These are phyloP conservation scores for Oryctes rhinoceros DNA, from an alignment of 1,140 invertebrate species.

Conservation along the genomic window DNA sequence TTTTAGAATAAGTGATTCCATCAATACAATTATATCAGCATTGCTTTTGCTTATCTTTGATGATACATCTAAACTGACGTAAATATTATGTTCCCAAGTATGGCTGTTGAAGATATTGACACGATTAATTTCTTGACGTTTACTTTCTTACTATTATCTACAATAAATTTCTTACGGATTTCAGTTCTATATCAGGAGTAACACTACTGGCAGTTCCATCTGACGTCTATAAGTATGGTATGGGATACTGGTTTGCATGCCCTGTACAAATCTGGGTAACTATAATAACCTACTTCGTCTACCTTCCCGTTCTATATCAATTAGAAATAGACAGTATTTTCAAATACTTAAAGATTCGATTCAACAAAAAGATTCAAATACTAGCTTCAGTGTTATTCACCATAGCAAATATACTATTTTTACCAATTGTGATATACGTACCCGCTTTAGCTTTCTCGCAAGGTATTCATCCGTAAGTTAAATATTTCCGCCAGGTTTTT, in stretches of 20 bases:
- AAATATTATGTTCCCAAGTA: too few species aligned
- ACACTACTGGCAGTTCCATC: slow-evolving; percentile 80
- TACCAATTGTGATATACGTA: slow-evolving; percentile 70
- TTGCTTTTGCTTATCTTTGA: too few species aligned
- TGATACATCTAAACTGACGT: too few species aligned
- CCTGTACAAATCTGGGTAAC: slow-evolving; percentile 67
- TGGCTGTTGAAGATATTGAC: too few species aligned
- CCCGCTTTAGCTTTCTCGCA: slow-evolving; percentile 24
- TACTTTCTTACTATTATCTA: too few species aligned
- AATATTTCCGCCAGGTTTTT: not conserved
- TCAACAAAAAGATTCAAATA: slow-evolving; percentile 62
- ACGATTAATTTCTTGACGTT: too few species aligned
- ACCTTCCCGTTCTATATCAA: slow-evolving; percentile 76
- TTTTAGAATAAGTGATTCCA: too few species aligned
- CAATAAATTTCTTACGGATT: slow-evolving; percentile 50
- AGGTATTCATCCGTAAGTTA: slow-evolving; percentile 1
- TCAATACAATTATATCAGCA: too few species aligned
- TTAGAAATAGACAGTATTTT: slow-evolving; percentile 79
- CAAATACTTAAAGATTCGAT: slow-evolving; percentile 69
- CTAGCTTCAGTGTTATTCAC: slow-evolving; percentile 69
- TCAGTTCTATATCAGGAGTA: slow-evolving; percentile 82
- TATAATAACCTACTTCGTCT: slow-evolving; percentile 67
- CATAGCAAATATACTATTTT: slow-evolving; percentile 62
- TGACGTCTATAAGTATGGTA: slow-evolving; percentile 79
- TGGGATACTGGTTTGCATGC: slow-evolving; percentile 53